Evolutionary conservation across 2,888 invertebrate species (phyloP).

Genomic region (Sympetrum striolatum): DNA sequence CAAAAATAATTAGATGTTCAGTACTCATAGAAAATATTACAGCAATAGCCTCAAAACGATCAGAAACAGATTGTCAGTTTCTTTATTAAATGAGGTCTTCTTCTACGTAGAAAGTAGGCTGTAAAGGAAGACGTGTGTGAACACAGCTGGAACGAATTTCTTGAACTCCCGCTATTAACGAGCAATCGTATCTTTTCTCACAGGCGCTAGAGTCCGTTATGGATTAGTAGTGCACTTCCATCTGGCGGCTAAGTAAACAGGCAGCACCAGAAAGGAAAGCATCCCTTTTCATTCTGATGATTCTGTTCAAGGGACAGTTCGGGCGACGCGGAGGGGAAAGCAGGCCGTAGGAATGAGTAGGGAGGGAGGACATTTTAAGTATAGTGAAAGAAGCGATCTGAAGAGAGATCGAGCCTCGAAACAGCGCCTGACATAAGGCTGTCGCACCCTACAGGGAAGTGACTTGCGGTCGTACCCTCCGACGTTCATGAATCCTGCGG

Average conservation of each 20-base stretch:
- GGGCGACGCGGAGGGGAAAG: not conserved
- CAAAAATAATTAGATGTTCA: too few species aligned
- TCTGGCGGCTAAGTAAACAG: constrained; percentile 5
- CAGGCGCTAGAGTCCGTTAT: constrained; percentile 9
- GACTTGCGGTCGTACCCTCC: not conserved
- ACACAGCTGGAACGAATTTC: too few species aligned
- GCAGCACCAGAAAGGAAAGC: not conserved
- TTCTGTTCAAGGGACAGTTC: not conserved
- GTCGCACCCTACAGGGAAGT: not conserved
- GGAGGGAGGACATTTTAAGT: not conserved
- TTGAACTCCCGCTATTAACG: not conserved
- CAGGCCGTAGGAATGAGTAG: not conserved
- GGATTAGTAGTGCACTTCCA: constrained; percentile 4
- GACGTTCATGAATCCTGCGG: constrained; percentile 23
- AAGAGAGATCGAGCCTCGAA: not conserved
- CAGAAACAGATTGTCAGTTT: too few species aligned
- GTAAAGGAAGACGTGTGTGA: too few species aligned
- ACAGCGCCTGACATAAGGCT: not conserved
- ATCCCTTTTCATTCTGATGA: not conserved
- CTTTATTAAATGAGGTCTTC: too few species aligned
- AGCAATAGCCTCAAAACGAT: too few species aligned
- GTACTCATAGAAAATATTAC: too few species aligned
- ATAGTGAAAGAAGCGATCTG: constrained; percentile 2
- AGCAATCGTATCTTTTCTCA: not conserved
- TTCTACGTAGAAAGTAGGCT: too few species aligned